phyloP scores from a whole-genome alignment of 2,888 invertebrate genomes.

The Trissolcus japonicus region DNA sequence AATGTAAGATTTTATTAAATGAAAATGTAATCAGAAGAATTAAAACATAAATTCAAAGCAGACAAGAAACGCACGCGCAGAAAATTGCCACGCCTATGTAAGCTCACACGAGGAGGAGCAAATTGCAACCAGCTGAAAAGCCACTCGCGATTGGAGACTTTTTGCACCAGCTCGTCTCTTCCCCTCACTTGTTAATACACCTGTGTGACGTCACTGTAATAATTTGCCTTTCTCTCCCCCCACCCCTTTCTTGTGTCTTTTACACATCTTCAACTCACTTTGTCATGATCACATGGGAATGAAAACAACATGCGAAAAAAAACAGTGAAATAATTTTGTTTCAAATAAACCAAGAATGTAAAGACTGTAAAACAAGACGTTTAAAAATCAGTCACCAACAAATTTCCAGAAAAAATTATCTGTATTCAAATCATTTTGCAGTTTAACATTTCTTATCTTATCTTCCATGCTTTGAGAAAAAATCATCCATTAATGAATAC shows the following conservation, averaged over 20 bases:
- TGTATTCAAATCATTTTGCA: too few relatives aligned
- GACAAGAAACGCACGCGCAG: slow-evolving; percentile 70
- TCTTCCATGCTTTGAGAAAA: background rate
- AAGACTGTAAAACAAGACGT: too few relatives aligned
- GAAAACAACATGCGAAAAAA: too few relatives aligned
- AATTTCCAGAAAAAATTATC: too few relatives aligned
- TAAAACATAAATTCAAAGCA: slow-evolving; percentile 35
- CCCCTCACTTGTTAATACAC: slow-evolving; percentile 68
- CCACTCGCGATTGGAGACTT: slow-evolving; percentile 71
- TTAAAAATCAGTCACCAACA: too few relatives aligned
- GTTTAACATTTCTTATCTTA: background rate
- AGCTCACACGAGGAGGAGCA: slow-evolving; percentile 71
- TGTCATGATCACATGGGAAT: background rate
- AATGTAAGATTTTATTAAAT: slow-evolving; percentile 18
- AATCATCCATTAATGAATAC: slow-evolving; percentile 4
- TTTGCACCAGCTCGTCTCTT: slow-evolving; percentile 67
- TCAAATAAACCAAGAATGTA: too few relatives aligned
- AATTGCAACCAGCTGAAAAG: slow-evolving; percentile 65
- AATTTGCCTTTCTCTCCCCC: slow-evolving; percentile 53
- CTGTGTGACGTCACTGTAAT: slow-evolving; percentile 70
- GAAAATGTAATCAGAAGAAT: slow-evolving; percentile 35
- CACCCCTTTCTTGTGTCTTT: slow-evolving; percentile 20
- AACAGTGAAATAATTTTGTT: too few relatives aligned
- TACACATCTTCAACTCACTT: slow-evolving; percentile 9
- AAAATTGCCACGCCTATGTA: slow-evolving; percentile 70